A percentile compares a stretch with the other conserved stretches of the same genome.
Conservation (phyloP, 2,113 vertebrate species). For the Dendropsophus ebraccatus region DNA sequence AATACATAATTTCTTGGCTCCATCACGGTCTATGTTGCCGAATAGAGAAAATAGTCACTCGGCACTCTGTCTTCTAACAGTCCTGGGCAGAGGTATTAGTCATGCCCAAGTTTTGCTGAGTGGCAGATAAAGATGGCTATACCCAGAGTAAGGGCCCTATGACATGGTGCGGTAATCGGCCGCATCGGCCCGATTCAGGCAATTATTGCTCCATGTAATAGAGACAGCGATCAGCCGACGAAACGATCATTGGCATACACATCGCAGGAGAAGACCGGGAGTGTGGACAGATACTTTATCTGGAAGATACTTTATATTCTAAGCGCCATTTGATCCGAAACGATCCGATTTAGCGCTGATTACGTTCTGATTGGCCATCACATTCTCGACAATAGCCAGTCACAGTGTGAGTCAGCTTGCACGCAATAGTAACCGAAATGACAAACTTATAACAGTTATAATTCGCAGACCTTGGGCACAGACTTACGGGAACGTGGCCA, state of each 20-base stretch:
- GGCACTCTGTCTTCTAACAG: background rate
- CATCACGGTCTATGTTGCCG: background rate
- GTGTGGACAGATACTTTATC: no score
- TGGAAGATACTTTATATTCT: no score
- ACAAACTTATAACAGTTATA: background rate
- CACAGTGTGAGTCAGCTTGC: background rate
- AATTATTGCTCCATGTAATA: no score
- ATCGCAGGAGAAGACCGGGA: no score
- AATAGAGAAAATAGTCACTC: background rate
- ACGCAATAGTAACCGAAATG: conserved; percentile 3
- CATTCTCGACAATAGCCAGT: background rate
- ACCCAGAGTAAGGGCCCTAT: no score
- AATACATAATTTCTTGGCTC: background rate
- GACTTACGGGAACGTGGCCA: conserved; percentile 1
- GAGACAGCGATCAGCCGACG: no score
- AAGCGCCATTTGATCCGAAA: background rate
- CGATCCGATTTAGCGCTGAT: no score
- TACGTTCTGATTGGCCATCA: background rate
- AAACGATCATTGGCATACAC: no score
- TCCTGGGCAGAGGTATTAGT: background rate
- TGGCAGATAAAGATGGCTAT: no score
- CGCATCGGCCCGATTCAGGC: no score
- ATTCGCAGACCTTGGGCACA: conserved; percentile 18
- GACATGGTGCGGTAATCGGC: no score
- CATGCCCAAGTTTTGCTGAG: no score